These are phyloP conservation scores for Astropecten irregularis DNA, from an alignment of 53 echinoderm and acorn worm genomes.

Conservation along the genomic window DNA sequence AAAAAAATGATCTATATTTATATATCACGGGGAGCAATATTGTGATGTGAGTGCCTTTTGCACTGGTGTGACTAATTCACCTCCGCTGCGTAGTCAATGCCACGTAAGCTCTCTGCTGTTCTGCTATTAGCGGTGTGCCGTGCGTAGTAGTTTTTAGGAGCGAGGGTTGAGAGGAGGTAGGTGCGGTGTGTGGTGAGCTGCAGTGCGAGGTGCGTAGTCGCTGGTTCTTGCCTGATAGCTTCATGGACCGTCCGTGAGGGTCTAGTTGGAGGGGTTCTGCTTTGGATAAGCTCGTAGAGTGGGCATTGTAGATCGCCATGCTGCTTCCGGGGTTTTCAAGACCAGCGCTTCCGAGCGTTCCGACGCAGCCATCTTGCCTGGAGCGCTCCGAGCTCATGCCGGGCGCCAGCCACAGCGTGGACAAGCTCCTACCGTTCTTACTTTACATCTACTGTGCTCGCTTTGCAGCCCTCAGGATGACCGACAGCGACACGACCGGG, in stretches of 20 bases:
- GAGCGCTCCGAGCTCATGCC: conserved; percentile 48
- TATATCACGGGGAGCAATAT: no score
- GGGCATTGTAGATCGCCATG: no score
- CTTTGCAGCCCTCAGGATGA: conserved; percentile 40
- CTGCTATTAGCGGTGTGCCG: not conserved
- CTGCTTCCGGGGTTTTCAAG: conserved; percentile 42
- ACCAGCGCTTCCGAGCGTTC: not conserved
- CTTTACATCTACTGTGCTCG: conserved; percentile 49
- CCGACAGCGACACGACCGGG: not conserved
- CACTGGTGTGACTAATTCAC: conserved; percentile 45
- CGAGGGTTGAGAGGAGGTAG: no score
- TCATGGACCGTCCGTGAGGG: no score
- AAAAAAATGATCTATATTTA: not conserved
- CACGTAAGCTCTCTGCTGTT: conserved; percentile 17
- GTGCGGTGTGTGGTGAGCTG: no score
- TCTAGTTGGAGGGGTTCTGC: no score
- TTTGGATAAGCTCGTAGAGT: no score
- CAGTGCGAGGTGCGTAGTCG: no score
- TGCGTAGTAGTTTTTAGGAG: no score
- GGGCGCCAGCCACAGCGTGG: conserved; percentile 32
- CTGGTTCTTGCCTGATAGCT: no score
- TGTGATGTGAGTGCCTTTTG: no score
- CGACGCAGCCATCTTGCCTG: conserved; percentile 28
- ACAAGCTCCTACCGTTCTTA: conserved; percentile 26
- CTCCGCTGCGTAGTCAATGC: conserved; percentile 6